Percentiles rank a stretch among this genome's conserved stretches.
Evolutionary conservation across 1,140 invertebrate genomes (phyloP).

Genomic region (Galleria mellonella): DNA sequence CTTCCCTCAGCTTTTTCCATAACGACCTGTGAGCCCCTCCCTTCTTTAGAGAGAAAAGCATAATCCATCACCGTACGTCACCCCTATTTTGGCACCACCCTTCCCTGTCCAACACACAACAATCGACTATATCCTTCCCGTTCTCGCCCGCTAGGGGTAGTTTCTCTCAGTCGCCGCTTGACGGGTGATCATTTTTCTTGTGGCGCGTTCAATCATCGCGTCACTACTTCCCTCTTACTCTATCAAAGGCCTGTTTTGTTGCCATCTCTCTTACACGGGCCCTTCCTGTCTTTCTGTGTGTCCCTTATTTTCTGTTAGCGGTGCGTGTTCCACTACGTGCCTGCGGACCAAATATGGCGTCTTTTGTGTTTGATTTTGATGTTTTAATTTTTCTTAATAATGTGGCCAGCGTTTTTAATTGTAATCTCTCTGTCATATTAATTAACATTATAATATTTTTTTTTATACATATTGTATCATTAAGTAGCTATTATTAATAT

Average conservation of each 20-base stretch:
- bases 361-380: constrained; percentile 71
- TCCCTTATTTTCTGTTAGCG: constrained; percentile 74
- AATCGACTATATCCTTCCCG: constrained; percentile 35
- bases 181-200: constrained; percentile 77
- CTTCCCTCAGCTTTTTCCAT: constrained; percentile 75
- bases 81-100: constrained; percentile 71
- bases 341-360: constrained; percentile 70
- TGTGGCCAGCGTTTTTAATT: constrained; percentile 46
- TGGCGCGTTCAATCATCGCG: constrained; percentile 76
- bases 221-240: constrained; percentile 68
- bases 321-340: constrained; percentile 69
- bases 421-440: constrained; percentile 19
- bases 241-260: constrained; percentile 37
- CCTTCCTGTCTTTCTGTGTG: constrained; percentile 73
- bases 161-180: constrained; percentile 75
- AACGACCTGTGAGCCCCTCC: constrained; percentile 75
- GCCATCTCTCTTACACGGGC: constrained; percentile 52
- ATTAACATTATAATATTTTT: constrained; percentile 19
- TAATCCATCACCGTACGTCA: constrained; percentile 76
- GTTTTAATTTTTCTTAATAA: constrained; percentile 71
- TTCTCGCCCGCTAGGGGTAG: constrained; percentile 70
- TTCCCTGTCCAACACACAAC: constrained; percentile 34
- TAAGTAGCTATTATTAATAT: not conserved
- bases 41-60: constrained; percentile 75
- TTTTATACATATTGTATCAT: constrained; percentile 2